phyloP scores from a whole-genome alignment of 2,113 vertebrate genomes.

The Forbesichthys agassizii region DNA sequence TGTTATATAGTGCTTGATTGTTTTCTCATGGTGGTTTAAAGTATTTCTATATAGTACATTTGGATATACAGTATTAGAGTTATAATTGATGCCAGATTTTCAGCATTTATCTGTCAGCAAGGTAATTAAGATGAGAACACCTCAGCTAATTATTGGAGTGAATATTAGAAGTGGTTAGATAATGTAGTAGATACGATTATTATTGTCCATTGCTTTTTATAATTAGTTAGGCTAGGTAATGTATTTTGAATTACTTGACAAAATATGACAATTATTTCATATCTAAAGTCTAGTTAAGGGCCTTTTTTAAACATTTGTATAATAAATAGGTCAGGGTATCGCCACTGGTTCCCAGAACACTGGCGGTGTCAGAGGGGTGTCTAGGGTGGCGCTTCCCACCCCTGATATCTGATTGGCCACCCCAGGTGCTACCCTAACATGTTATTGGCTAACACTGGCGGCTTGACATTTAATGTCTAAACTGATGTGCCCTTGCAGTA shows the following conservation, averaged over 20 bases:
- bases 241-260: too few species aligned
- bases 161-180: not conserved
- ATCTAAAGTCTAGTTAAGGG: not conserved
- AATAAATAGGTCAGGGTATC: not conserved
- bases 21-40: not conserved
- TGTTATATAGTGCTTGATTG: not conserved
- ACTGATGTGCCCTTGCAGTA: too few species aligned
- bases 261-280: not conserved
- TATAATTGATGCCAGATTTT: slow-evolving; percentile 31
- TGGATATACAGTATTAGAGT: slow-evolving; percentile 17
- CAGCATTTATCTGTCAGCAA: slow-evolving; percentile 31
- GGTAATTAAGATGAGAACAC: slow-evolving; percentile 37
- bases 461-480: too few species aligned
- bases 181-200: not conserved
- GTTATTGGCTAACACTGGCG: too few species aligned
- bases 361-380: too few species aligned
- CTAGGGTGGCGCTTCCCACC: too few species aligned
- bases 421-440: too few species aligned
- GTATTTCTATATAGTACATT: too few species aligned
- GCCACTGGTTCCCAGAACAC: too few species aligned
- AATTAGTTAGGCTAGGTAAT: too few species aligned
- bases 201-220: too few species aligned
- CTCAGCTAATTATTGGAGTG: slow-evolving; percentile 36
- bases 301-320: not conserved
- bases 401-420: too few species aligned